These are phyloP conservation scores for Hofmannophila pseudospretella DNA, from an alignment of 2,888 invertebrate species.

Conservation along the genomic window DNA sequence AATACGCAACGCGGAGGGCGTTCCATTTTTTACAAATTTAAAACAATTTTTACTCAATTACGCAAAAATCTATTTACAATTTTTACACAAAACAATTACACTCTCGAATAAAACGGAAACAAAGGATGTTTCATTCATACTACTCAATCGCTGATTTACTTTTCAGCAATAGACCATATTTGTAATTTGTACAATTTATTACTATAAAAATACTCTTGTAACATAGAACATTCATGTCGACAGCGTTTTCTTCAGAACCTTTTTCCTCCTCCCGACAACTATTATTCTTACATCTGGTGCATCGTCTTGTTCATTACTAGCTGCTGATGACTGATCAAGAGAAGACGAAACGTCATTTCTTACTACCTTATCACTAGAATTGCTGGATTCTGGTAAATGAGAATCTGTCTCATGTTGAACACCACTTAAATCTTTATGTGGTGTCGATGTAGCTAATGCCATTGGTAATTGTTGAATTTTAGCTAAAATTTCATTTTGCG, in stretches of 20 bases:
- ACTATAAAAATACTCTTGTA: too few relatives aligned
- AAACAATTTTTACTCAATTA: too few relatives aligned
- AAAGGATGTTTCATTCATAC: too few relatives aligned
- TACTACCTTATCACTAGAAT: conserved; percentile 16
- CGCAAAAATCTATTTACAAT: too few relatives aligned
- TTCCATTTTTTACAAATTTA: not conserved
- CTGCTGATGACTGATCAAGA: conserved; percentile 11
- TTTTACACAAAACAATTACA: too few relatives aligned
- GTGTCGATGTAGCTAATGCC: conserved; percentile 61
- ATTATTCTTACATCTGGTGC: conserved; percentile 63
- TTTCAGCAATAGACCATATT: too few relatives aligned
- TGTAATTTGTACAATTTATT: too few relatives aligned
- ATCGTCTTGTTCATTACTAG: conserved; percentile 22
- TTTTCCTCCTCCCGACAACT: conserved; percentile 53
- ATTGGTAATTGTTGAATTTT: conserved; percentile 20
- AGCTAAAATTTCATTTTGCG: not conserved
- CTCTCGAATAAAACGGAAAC: too few relatives aligned
- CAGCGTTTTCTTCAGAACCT: conserved; percentile 17
- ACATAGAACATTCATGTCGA: not conserved
- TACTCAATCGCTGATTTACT: too few relatives aligned
- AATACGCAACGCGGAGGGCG: too few relatives aligned
- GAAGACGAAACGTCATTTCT: conserved; percentile 20
- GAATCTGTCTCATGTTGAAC: conserved; percentile 8
- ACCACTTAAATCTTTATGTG: conserved; percentile 33
- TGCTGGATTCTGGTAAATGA: conserved; percentile 17